Evolutionary conservation across 2,113 vertebrate genomes (phyloP).

Genomic region (Gadus macrocephalus): DNA sequence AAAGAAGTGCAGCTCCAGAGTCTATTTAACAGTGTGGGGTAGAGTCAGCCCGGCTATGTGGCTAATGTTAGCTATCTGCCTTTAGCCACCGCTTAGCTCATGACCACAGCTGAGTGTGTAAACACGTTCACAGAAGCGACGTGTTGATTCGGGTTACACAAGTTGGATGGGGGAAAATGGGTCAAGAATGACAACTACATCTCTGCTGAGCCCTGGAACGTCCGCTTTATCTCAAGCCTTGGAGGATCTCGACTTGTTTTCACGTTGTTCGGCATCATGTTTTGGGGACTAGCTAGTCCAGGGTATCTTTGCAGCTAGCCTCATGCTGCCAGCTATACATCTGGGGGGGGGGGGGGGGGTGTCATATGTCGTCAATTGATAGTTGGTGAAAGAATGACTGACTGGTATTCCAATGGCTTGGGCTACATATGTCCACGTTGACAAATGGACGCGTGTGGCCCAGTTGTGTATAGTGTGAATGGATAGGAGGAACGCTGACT

Average conservation of each 20-base stretch:
- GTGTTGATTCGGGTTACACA: background rate
- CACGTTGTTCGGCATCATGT: slow-evolving; percentile 23
- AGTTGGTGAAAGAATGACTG: too few relatives aligned
- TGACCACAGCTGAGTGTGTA: slow-evolving; percentile 65
- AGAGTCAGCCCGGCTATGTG: slow-evolving; percentile 39
- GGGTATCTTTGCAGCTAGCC: slow-evolving; percentile 50
- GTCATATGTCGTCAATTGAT: too few relatives aligned
- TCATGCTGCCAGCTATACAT: slow-evolving; percentile 58
- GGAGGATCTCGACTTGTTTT: slow-evolving; percentile 11
- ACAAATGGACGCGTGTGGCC: background rate
- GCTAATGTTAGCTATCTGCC: slow-evolving; percentile 56
- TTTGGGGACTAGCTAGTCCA: slow-evolving; percentile 49
- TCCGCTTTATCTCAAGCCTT: background rate
- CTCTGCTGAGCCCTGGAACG: background rate
- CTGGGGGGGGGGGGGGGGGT: background rate
- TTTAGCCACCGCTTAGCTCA: slow-evolving; percentile 58
- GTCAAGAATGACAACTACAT: too few relatives aligned
- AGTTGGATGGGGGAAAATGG: rapidly evolving
- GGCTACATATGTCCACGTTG: too few relatives aligned
- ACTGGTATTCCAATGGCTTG: too few relatives aligned
- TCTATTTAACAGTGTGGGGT: slow-evolving; percentile 52
- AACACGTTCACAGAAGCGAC: slow-evolving; percentile 58
- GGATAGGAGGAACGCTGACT: background rate
- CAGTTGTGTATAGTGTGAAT: background rate
- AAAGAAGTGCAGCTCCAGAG: slow-evolving; percentile 34